Evolutionary conservation across 2,113 vertebrate species (phyloP), one percentile per base, ranked within the genome.

Genomic region (Halichoeres trimaculatus): DNA sequence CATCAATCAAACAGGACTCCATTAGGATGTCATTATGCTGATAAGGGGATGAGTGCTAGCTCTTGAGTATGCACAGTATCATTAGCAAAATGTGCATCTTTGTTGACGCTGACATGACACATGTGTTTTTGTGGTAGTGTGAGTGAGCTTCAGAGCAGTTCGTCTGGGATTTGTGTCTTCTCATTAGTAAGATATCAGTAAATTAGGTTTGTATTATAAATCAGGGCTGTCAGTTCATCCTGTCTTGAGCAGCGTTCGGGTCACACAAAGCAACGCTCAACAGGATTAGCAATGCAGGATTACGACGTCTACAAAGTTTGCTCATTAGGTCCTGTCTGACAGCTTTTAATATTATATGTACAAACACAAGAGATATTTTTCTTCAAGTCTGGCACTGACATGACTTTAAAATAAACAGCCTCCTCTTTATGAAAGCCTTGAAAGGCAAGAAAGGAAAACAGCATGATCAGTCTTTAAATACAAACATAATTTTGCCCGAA

Each of bases 21-120:
- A 82, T 85, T 87, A 77, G 56, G 47, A 77, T 77, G 76, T 70
- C 70, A 83, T 81, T 85, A 81, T 22, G 50, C 23, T 24, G 66
- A 85, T 78, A 64, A 78, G 68, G 19, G 72, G 50, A 61, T 69
- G 81, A 56, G 70, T 74, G 58, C 50, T 17, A 8, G 20, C 52
- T 65, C 51, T 78, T 0, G 9, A 72, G 67, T 48, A 57, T 5
- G n/a, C 2, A 10, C 61, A 47, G 57, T 56, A 73, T 80, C 75
- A 76, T 84, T 68, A 85, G 71, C 38, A 5, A 10, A 24, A 71
- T 63, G 54, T 36, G 58, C 61, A 56, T 71, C 47, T 74, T 47
- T 30, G 26, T 48, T 74, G 78, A 74, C 26, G 58, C 56, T 38
- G 47, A 58, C 35, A 26, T 35, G 51, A 59, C 1, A 6, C 59